Evolutionary conservation across 2,888 invertebrate genomes (phyloP).

Genomic region (Thyatira batis): DNA sequence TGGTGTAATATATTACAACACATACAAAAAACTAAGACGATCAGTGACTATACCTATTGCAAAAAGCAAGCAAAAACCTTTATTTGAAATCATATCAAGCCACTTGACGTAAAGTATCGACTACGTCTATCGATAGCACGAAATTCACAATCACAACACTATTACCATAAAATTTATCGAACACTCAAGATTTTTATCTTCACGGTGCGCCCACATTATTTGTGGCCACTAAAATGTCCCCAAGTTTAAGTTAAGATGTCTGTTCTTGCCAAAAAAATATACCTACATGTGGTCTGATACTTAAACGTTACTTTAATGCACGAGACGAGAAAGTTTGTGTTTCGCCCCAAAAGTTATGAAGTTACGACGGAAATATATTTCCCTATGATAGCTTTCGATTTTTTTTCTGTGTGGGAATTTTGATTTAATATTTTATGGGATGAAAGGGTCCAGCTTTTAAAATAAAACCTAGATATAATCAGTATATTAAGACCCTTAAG

Average conservation of each 20-base stretch:
- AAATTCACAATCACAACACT: constrained; percentile 29
- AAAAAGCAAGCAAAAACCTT: too few species aligned
- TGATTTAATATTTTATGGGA: too few species aligned
- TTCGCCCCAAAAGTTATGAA: background rate
- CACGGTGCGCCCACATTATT: constrained; percentile 48
- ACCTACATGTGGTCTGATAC: background rate
- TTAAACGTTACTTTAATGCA: background rate
- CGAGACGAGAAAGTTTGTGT: background rate
- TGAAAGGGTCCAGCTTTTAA: too few species aligned
- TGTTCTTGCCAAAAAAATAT: constrained; percentile 1
- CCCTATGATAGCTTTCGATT: background rate
- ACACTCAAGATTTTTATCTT: constrained; percentile 55
- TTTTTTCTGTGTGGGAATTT: background rate
- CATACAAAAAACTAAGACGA: too few species aligned
- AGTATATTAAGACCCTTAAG: too few species aligned
- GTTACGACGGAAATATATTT: background rate
- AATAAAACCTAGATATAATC: too few species aligned
- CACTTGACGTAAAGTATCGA: too few species aligned
- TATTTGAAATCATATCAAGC: too few species aligned
- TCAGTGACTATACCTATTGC: too few species aligned
- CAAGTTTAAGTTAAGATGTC: constrained; percentile 11
- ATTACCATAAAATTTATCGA: constrained; percentile 47
- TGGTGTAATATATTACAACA: too few species aligned
- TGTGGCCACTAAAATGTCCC: constrained; percentile 31
- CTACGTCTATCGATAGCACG: constrained; percentile 18